phyloP scores from a whole-genome alignment of 2,888 invertebrate genomes.

The Drosophila anceps region DNA sequence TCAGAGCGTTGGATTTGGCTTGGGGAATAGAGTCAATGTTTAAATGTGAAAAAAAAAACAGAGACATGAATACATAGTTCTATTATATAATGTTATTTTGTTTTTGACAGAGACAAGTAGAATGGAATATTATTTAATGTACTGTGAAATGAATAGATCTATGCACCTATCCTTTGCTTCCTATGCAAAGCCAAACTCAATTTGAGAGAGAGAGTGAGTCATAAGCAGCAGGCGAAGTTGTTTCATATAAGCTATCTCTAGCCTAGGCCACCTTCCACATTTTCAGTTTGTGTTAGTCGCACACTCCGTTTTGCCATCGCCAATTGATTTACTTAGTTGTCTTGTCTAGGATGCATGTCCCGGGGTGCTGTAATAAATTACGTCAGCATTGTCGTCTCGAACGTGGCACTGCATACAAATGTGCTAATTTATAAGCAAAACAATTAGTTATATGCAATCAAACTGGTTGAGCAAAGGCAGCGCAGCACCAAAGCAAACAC shows the following conservation, averaged over 20 bases:
- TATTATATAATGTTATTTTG: background rate
- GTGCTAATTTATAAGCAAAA: conserved; percentile 80
- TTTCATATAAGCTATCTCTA: background rate
- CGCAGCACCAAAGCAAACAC: conserved; percentile 30
- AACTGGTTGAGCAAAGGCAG: conserved; percentile 52
- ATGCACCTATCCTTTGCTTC: background rate
- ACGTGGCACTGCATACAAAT: conserved; percentile 72
- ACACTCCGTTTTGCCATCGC: conserved; percentile 18
- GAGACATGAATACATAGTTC: background rate
- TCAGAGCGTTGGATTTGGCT: background rate
- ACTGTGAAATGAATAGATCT: background rate
- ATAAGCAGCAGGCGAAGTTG: background rate
- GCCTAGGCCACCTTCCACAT: background rate
- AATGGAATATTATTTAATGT: background rate
- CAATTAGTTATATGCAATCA: conserved; percentile 75
- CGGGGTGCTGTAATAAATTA: conserved; percentile 66
- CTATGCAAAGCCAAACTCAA: background rate
- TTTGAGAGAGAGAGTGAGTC: conserved; percentile 3
- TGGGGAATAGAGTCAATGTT: background rate
- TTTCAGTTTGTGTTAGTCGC: conserved; percentile 20
- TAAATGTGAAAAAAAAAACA: no score
- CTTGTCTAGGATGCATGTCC: conserved; percentile 46
- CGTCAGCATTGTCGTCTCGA: conserved; percentile 59
- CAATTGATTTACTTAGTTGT: conserved; percentile 14
- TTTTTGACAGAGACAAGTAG: background rate